Base-by-base conservation (phyloP, 92 coral and sea anemone genomes). In the Blastomussa wellsi region DNA sequence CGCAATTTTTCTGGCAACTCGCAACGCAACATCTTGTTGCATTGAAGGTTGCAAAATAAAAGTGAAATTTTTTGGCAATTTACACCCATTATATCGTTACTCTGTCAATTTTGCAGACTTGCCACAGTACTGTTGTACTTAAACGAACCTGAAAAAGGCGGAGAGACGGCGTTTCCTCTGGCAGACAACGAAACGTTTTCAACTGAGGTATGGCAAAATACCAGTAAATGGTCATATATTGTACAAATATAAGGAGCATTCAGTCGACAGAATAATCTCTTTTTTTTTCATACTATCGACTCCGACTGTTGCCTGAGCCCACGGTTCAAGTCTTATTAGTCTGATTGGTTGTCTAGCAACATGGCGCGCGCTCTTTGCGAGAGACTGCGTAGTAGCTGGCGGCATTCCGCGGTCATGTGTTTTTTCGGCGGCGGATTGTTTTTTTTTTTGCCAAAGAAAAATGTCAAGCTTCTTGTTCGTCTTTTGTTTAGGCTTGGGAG, bases 151-250 rank as follows among this genome's bases (percentile, higher is more conserved):
- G 74, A 87, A 42, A 87, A 80, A 77, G 98, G 98, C 49, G 98
- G 98, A 13, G 95, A 94, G 59, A 94, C 98, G 28, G 95, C 98
- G 2, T 94, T 94, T 79, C 98, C 98, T 14, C 73, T 92, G 49
- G 98, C 98, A 19, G 90, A 82, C 65, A 94, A 94, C 82, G 88
- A 79, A 31, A 94, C 95, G 24, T 92, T 92, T 84, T 86, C 92
- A 52, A 26, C 60, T 20, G 92, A 94, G 88, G 94, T 90, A 82
- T 24, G 78, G 37, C n/a, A 12, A 22, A 66, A 29, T n/a, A n/a
- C n/a, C n/a, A 22, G 12, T 5, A 15, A 11, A 14, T 4, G 37
- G 44, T 41, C 49, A 44, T 44, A 13, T 8, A 36, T 13, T 68
- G 39, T 33, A 1, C 8, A 15, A 51, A 20, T 7, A 55, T 20